Percentiles rank a stretch among this genome's conserved stretches.
These are phyloP conservation scores for Sesia apiformis DNA, from an alignment of 2,888 invertebrate species.

Conservation along the genomic window DNA sequence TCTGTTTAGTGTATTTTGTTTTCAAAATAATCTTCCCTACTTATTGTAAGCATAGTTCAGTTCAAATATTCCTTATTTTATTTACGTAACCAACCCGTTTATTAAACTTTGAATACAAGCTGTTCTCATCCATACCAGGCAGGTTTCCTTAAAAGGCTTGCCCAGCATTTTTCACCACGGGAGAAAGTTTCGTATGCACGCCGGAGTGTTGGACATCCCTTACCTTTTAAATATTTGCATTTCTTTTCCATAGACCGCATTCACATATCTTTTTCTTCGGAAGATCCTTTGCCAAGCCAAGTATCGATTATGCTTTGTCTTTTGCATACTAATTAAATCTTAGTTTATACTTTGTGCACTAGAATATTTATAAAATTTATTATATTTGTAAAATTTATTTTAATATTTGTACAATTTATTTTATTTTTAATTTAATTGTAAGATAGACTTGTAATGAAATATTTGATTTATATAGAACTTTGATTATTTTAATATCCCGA, in stretches of 20 bases:
- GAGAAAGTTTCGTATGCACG: slow-evolving; percentile 60
- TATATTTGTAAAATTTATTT: no score
- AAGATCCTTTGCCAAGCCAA: background rate
- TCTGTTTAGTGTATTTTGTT: no score
- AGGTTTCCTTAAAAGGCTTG: background rate
- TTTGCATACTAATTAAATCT: background rate
- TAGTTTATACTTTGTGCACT: no score
- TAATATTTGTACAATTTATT: no score
- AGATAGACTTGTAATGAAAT: no score
- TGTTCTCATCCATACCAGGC: background rate
- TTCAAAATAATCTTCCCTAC: no score
- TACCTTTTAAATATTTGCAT: slow-evolving; percentile 61
- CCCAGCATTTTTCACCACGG: slow-evolving; percentile 40
- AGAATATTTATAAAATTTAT: no score
- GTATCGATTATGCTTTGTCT: background rate
- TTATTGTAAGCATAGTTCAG: no score
- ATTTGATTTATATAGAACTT: no score
- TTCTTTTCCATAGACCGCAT: slow-evolving; percentile 16
- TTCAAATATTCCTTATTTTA: background rate
- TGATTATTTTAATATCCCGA: no score
- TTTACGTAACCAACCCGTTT: background rate
- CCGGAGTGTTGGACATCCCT: slow-evolving; percentile 33
- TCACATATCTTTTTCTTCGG: background rate
- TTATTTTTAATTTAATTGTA: no score
- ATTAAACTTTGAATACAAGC: background rate